Base-by-base conservation (phyloP, 1,140 invertebrate species). In the Aphidius ervi region DNA sequence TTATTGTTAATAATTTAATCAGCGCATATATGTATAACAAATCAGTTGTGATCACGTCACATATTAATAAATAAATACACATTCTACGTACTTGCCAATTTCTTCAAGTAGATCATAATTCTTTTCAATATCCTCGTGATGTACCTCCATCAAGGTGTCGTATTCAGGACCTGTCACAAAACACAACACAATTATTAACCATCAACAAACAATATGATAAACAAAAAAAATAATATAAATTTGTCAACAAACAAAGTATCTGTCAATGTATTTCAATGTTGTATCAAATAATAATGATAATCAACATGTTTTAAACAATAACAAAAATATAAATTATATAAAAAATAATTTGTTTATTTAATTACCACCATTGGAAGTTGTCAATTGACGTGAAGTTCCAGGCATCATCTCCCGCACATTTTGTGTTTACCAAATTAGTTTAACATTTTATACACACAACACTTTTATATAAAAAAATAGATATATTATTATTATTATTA, bases 61-160 rank as follows among this genome's bases (percentile, higher is more conserved):
- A 39, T 5, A 50, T 50, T 8, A 54, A 63, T 39, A 56, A 37
- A 54, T 42, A 43, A 56, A 56, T 39, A 61, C 8, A 78, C 81
- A 79, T 39, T 59, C 9, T 39, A 78, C 81, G 79, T 73, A 85
- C 84, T 84, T 86, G 67, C 84, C 84, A 73, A 86, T 84, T 70
- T 85, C 83, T 70, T 85, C 84, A 48, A 82, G 76, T 37, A 84
- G 68, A 61, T 84, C 82, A 70, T 84, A 86, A 67, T 81, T 78
- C 60, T 82, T 78, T 71, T 86, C 84, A 68, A 86, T 84, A 37
- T 81, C 76, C 65, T 84, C 82, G 67, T 82, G 80, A 54, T 83
- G 76, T 78, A 83, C 83, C 76, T 84, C 80, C 80, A 82, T 82
- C 64, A 79, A 75, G 55, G 70, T 71, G 66, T 74, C 72, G 77